Evolutionary conservation across 2,888 invertebrate genomes (phyloP).

Genomic region (Nezara viridula): DNA sequence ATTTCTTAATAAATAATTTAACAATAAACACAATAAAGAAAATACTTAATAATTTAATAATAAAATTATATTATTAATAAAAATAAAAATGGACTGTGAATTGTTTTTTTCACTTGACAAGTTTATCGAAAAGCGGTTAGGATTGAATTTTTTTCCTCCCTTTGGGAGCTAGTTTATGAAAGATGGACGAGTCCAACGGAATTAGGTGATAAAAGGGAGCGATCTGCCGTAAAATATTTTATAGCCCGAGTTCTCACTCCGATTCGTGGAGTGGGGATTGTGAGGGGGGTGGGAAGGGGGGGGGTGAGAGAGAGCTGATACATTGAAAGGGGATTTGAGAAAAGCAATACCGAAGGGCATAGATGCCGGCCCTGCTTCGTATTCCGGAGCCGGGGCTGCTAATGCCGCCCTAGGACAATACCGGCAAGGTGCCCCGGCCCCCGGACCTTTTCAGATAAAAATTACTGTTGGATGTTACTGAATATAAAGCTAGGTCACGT

Average conservation of each 20-base stretch:
- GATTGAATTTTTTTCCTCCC: neutral
- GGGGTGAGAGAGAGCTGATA: neutral
- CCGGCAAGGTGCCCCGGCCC: neutral
- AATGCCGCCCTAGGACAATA: neutral
- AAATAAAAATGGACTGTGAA: no score
- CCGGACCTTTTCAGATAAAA: conserved; percentile 48
- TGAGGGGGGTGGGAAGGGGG: neutral
- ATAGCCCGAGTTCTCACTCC: neutral
- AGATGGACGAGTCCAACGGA: neutral
- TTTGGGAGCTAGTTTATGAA: neutral
- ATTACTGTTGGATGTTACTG: conserved; percentile 49
- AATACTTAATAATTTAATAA: no score
- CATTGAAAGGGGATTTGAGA: conserved; percentile 45
- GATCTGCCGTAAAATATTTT: conserved; percentile 13
- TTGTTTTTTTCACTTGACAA: neutral
- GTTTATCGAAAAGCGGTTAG: neutral
- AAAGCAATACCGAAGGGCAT: conserved; percentile 6
- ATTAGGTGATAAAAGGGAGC: conserved; percentile 16
- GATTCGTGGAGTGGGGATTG: neutral
- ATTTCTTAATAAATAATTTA: no score
- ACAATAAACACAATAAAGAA: no score
- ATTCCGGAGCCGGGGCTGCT: neutral
- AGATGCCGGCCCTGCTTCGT: conserved; percentile 14
- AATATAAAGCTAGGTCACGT: conserved; percentile 56
- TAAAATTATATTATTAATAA: neutral